Conservation (phyloP, 2,113 vertebrate species). For the Cebidichthys violaceus region DNA sequence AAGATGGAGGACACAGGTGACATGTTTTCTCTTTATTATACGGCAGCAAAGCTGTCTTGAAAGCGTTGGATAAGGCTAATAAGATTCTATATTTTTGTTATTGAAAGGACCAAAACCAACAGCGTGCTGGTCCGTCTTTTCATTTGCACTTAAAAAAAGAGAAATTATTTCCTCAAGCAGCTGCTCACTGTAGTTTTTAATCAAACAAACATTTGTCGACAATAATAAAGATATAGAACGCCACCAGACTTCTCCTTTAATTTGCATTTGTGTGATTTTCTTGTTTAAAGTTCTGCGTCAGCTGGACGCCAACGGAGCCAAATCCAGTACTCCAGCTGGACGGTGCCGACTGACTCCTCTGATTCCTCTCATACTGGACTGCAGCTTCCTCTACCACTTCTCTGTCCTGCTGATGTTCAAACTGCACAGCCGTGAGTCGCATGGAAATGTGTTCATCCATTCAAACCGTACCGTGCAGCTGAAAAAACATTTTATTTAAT, state of each 20-base stretch:
- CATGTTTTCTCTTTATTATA: too few relatives aligned
- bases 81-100: neutral
- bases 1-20: constrained; percentile 91
- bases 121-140: neutral
- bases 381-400: constrained; percentile 97
- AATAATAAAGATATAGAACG: neutral
- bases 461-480: too few relatives aligned
- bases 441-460: neutral
- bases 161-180: neutral
- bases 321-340: constrained; percentile 90
- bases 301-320: constrained; percentile 91
- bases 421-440: constrained; percentile 93
- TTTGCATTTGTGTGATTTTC: neutral
- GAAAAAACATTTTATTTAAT: too few relatives aligned
- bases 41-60: neutral
- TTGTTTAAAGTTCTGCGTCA: constrained; percentile 88
- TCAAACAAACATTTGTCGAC: neutral
- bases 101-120: neutral
- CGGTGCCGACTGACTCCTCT: constrained; percentile 95
- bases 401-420: constrained; percentile 93
- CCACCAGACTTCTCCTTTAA: neutral
- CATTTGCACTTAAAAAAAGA: neutral
- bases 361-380: constrained; percentile 96
- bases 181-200: neutral
- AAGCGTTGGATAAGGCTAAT: too few relatives aligned